Evolutionary conservation across 1,140 invertebrate species (phyloP), one percentile per base, ranked within the genome.

Genomic region (Caenorhabditis brenneri): DNA sequence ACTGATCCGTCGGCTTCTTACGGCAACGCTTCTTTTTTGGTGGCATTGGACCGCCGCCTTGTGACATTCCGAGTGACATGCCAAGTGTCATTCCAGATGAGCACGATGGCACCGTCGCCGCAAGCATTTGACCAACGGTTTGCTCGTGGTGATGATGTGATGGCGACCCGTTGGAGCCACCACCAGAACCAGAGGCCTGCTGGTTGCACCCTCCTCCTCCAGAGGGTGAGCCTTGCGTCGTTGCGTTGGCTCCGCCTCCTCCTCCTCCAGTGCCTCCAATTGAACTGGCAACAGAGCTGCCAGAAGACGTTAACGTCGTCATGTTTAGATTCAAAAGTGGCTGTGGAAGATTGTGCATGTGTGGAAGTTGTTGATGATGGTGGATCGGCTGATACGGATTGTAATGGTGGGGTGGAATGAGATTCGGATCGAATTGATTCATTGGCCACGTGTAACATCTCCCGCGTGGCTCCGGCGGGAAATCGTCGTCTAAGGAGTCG

Each of bases 401-500:
- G 46, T 81, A 15, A 12, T 65, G 69, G n/a, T 84, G 83, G 31
- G 29, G 42, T 4, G 19, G 78, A 39, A 15, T 58, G 7, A 65
- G 15, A 10, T 39, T 19, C 24, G 53, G 33, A n/a, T 78, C 42
- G 65, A 84, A 84, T 33, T 46, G 80, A 27, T 87, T 81, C 84
- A 87, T 85, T 7, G 89, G 89, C 89, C 89, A 89, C 16, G 89
- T 89, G 60, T 87, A 85, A 60, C 89, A 89, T 16, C 89, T 87
- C 2, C 74, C 85, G 22, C 89, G 86, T 16, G 86, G 80, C 84
- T 90, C 87, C 7, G 86, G 82, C 29, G 84, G 74, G 36, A 89
- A 85, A 49, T 86, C 84, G 82, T 88, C 87, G 42, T 86, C 82
- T 74, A 74, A 7, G 6, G 65, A 74, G n/a, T 74, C 65, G 65